Conservation (phyloP, 2,113 vertebrate species). For the Peromyscus californicus region DNA sequence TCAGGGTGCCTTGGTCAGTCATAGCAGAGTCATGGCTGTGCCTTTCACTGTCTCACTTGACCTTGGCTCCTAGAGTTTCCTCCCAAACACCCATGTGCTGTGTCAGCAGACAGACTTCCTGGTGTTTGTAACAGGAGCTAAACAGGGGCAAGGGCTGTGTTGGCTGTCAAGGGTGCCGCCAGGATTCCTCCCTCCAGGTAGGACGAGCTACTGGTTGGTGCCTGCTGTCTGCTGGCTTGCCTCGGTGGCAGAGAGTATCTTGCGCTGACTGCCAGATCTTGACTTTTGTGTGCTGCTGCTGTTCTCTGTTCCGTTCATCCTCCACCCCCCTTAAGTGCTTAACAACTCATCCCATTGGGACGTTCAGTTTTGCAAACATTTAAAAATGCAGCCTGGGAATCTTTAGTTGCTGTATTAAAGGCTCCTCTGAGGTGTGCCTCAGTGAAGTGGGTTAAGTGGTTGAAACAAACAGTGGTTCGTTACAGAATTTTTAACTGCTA, state of each 20-base stretch:
- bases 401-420: conserved; percentile 54
- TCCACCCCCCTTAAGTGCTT: conserved; percentile 11
- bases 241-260: background rate
- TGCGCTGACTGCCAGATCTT: background rate
- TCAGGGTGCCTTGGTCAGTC: background rate
- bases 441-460: conserved; percentile 49
- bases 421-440: conserved; percentile 18
- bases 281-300: background rate
- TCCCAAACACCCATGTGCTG: background rate
- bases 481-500: background rate
- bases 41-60: background rate
- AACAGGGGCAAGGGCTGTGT: background rate
- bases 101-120: background rate
- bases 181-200: background rate
- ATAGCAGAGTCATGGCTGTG: background rate
- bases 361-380: conserved; percentile 61
- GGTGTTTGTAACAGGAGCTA: background rate
- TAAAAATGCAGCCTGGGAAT: conserved; percentile 51
- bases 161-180: accelerated
- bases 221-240: background rate
- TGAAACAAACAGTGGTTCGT: background rate
- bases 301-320: background rate
- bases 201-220: background rate
- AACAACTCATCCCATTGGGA: conserved; percentile 3
- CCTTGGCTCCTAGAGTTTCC: background rate